These are phyloP conservation scores for Mohoua ochrocephala DNA, from an alignment of 2,113 vertebrate genomes.

Conservation along the genomic window DNA sequence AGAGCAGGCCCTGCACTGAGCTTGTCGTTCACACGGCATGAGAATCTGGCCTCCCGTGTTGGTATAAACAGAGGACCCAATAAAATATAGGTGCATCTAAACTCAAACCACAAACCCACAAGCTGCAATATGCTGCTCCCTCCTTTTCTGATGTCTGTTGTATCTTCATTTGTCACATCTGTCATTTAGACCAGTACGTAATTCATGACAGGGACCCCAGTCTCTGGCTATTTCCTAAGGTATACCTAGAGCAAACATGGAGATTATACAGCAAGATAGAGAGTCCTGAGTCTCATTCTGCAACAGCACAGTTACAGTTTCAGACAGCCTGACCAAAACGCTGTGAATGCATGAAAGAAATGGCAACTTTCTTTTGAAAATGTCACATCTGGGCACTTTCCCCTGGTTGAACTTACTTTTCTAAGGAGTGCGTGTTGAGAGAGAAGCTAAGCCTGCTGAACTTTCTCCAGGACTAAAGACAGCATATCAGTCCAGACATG, in stretches of 20 bases:
- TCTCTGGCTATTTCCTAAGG: neutral
- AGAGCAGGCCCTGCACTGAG: neutral
- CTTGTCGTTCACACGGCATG: neutral
- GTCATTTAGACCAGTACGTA: neutral
- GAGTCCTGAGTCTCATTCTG: neutral
- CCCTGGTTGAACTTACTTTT: conserved; percentile 35
- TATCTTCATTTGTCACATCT: neutral
- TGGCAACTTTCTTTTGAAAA: conserved; percentile 47
- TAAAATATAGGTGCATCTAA: conserved; percentile 25
- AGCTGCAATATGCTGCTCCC: neutral
- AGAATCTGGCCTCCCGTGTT: neutral
- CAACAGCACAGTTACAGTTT: neutral
- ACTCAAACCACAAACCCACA: neutral
- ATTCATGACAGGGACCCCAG: neutral
- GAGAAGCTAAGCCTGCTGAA: conserved; percentile 29
- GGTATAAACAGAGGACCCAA: neutral
- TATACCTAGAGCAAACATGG: neutral
- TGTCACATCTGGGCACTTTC: conserved; percentile 31
- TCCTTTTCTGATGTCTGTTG: neutral
- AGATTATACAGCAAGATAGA: neutral
- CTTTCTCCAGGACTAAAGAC: conserved; percentile 38
- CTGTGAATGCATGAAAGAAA: conserved; percentile 21
- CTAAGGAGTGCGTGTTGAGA: conserved; percentile 5
- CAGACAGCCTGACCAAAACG: neutral
- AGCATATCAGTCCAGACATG: neutral